Evolutionary conservation across 2,113 vertebrate genomes (phyloP).

Genomic region (Sinosuthora webbiana): DNA sequence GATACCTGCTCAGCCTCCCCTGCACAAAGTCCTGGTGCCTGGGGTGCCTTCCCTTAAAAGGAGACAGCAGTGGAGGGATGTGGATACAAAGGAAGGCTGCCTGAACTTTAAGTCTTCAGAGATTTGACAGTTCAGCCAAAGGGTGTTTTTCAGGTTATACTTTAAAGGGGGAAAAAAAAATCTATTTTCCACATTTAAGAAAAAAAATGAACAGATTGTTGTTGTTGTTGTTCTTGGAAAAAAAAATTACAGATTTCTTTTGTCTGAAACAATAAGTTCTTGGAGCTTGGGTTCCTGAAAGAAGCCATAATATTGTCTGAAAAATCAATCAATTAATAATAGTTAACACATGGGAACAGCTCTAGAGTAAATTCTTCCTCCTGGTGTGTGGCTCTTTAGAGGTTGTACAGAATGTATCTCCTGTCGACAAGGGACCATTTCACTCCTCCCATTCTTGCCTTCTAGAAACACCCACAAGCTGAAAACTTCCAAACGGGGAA

Average conservation of each 20-base stretch:
- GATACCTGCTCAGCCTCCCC: background rate
- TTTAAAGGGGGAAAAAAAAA: background rate
- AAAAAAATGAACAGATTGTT: background rate
- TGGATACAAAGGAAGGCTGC: background rate
- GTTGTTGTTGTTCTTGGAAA: background rate
- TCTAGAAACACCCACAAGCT: background rate
- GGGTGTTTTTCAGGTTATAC: background rate
- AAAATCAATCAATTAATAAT: background rate
- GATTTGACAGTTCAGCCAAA: background rate
- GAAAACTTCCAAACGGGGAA: background rate
- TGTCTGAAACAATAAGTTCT: background rate
- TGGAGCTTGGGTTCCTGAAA: background rate
- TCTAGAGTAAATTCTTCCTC: background rate
- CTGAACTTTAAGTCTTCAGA: background rate
- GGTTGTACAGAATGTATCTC: background rate
- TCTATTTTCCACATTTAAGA: background rate
- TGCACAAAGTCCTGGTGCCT: background rate
- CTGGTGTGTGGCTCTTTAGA: background rate
- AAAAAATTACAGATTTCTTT: background rate
- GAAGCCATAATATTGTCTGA: background rate
- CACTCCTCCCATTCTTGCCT: background rate
- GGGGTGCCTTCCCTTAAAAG: background rate
- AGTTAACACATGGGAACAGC: background rate
- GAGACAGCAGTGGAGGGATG: background rate
- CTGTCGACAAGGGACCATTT: background rate